Conservation (phyloP, 2,888 invertebrate genomes). For the Norana najaformis region DNA sequence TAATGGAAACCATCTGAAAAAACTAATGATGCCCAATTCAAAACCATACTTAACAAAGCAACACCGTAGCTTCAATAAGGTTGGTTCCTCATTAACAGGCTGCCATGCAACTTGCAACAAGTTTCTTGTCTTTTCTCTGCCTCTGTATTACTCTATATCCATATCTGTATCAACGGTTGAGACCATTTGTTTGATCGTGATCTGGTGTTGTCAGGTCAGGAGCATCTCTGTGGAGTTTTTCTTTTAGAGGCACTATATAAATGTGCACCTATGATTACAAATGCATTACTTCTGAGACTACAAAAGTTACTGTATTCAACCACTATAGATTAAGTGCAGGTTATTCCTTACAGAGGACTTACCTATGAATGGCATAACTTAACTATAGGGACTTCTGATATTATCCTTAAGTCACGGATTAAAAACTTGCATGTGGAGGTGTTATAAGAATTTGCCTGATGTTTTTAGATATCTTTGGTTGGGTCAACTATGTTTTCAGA, state of each 20-base stretch:
- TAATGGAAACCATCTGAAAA: background rate
- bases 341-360: background rate
- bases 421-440: background rate
- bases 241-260: background rate
- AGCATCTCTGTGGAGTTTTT: background rate
- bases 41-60: background rate
- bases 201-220: background rate
- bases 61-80: background rate
- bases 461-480: background rate
- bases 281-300: background rate
- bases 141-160: too few relatives aligned
- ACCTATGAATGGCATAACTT: background rate
- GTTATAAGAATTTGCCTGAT: background rate
- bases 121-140: background rate
- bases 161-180: too few relatives aligned
- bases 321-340: background rate
- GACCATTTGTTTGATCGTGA: background rate
- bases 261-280: background rate
- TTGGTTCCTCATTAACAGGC: background rate
- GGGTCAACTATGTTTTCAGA: background rate
- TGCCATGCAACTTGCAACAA: background rate
- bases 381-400: background rate
- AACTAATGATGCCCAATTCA: background rate
- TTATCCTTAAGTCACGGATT: background rate
- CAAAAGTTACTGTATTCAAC: background rate